A percentile compares a stretch with the other conserved stretches of the same genome.
phyloP scores from a whole-genome alignment of 2,113 vertebrate species.

The Melozone crissalis region DNA sequence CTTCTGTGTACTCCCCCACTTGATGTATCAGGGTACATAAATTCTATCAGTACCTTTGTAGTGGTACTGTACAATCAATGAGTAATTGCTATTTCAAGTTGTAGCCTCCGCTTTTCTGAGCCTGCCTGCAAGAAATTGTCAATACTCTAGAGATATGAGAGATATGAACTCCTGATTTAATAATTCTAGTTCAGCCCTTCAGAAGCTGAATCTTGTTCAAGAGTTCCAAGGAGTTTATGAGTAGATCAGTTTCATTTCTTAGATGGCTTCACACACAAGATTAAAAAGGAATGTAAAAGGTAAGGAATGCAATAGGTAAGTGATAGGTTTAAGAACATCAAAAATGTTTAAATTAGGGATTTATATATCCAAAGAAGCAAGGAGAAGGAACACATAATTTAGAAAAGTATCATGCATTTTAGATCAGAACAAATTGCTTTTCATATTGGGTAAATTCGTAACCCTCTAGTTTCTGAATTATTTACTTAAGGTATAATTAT shows the following conservation, averaged over 20 bases:
- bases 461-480: not conserved
- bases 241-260: not conserved
- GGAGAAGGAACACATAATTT: not conserved
- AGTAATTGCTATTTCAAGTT: not conserved
- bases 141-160: not conserved
- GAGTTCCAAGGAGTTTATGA: not conserved
- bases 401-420: not conserved
- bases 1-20: rapidly evolving
- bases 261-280: not conserved
- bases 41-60: not conserved
- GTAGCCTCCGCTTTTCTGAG: not conserved
- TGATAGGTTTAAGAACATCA: not conserved
- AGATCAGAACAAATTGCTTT: not conserved
- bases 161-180: not conserved
- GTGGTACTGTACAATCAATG: not conserved
- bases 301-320: not conserved
- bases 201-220: not conserved
- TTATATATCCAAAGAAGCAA: not conserved
- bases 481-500: not conserved
- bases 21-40: not conserved
- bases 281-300: not conserved
- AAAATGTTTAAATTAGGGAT: not conserved
- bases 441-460: not conserved
- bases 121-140: not conserved
- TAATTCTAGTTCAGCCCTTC: not conserved